These are phyloP conservation scores for Malacosoma neustria DNA, from an alignment of 2,888 invertebrate species.

Conservation along the genomic window DNA sequence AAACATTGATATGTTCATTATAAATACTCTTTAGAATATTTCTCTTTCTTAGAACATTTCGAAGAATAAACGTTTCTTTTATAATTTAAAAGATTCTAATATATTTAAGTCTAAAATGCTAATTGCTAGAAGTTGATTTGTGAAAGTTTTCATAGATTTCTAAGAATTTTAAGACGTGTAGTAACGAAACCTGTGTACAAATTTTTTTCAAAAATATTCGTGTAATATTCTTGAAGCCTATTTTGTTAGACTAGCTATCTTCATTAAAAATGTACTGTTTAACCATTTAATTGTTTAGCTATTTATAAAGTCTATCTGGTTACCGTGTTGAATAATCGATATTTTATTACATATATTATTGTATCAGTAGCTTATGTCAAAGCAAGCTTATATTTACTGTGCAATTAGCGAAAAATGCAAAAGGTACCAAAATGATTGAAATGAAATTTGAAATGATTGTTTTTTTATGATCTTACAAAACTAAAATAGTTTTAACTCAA, in stretches of 20 bases:
- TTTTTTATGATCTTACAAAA: too few species aligned
- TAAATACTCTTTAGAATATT: too few species aligned
- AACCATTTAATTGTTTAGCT: conserved; percentile 43
- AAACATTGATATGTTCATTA: too few species aligned
- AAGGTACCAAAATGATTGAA: background rate
- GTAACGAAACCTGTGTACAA: conserved; percentile 29
- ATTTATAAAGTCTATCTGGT: conserved; percentile 67
- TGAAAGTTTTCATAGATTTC: background rate
- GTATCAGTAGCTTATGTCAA: conserved; percentile 40
- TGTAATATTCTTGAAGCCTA: conserved; percentile 17
- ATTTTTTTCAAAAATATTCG: too few species aligned
- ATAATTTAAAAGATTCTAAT: background rate
- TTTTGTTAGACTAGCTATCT: conserved; percentile 35
- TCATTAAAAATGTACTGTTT: conserved; percentile 30
- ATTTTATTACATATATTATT: conserved; percentile 55
- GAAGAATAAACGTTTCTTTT: background rate
- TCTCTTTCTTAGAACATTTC: background rate
- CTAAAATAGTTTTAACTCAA: too few species aligned
- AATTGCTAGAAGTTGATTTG: too few species aligned
- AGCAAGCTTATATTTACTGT: conserved; percentile 47
- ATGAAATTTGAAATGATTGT: too few species aligned
- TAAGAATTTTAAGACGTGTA: conserved; percentile 9
- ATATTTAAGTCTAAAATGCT: background rate
- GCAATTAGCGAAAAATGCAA: conserved; percentile 15
- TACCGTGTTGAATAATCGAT: conserved; percentile 51